Evolutionary conservation across 2,797 vertebrate species (phyloP).

Genomic region (Ciconia nigra): DNA sequence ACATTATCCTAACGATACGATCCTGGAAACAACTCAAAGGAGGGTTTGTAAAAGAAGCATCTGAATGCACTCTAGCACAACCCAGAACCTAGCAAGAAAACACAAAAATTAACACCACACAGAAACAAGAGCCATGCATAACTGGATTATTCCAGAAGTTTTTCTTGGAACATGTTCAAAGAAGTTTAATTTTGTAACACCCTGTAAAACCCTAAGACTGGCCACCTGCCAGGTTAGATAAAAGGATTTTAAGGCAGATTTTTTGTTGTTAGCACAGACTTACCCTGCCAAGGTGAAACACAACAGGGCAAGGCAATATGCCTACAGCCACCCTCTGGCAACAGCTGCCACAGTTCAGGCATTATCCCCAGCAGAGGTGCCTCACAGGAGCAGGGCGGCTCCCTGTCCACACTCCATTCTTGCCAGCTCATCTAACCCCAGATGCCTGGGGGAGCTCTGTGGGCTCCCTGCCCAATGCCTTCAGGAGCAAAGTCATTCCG

Average conservation of each 20-base stretch:
- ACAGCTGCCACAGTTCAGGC: not conserved
- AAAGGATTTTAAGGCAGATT: not conserved
- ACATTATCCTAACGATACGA: not conserved
- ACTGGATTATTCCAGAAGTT: not conserved
- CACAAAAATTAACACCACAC: too few species aligned
- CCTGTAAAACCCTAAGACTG: not conserved
- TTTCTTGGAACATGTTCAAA: not conserved
- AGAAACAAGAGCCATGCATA: not conserved
- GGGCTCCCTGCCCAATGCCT: not conserved
- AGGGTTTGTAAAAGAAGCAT: not conserved
- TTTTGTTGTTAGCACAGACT: not conserved
- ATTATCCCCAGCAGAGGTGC: not conserved
- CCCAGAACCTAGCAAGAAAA: not conserved
- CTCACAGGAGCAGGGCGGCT: not conserved
- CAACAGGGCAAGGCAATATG: not conserved
- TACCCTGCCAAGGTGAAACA: not conserved
- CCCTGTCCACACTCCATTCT: not conserved
- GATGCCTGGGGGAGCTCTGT: rapidly evolving
- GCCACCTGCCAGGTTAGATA: not conserved
- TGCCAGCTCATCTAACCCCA: not conserved
- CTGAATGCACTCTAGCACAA: not conserved
- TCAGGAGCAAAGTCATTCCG: not conserved
- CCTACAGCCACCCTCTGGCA: not conserved
- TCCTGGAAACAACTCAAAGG: not conserved
- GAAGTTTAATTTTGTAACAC: not conserved